phyloP scores from a whole-genome alignment of 1,140 invertebrate species.

The Drosophila mojavensis region DNA sequence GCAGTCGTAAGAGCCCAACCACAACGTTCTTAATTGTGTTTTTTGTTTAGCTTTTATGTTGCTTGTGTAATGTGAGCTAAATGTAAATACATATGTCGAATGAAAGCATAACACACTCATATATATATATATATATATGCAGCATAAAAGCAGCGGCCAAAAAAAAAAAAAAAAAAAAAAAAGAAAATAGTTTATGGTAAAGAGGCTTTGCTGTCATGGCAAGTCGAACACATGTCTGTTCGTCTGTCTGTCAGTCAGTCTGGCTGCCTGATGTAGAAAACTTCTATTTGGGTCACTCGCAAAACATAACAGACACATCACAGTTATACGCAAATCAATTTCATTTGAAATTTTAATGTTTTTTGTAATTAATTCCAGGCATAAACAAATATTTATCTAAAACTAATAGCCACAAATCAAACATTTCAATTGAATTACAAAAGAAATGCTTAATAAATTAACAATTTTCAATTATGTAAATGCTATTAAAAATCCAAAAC shows the following conservation, averaged over 20 bases:
- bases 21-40: too few species aligned
- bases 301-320: neutral
- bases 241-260: slow-evolving; percentile 6
- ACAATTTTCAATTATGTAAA: slow-evolving; percentile 7
- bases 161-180: slow-evolving; percentile 12
- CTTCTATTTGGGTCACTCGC: slow-evolving; percentile 32
- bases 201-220: slow-evolving; percentile 39
- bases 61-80: slow-evolving; percentile 26
- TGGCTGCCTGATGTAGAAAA: slow-evolving; percentile 6
- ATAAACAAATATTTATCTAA: neutral
- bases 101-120: too few species aligned
- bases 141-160: slow-evolving; percentile 34
- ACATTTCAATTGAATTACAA: slow-evolving; percentile 23
- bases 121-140: neutral
- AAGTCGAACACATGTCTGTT: slow-evolving; percentile 25
- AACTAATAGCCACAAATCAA: slow-evolving; percentile 10
- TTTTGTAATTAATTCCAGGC: neutral
- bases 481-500: slow-evolving; percentile 8
- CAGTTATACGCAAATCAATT: neutral
- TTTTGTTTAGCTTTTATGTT: slow-evolving; percentile 14
- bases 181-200: slow-evolving; percentile 35
- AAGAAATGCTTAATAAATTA: slow-evolving; percentile 13
- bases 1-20: too few species aligned
- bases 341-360: neutral
- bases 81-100: slow-evolving; percentile 8